Base-by-base conservation (phyloP, 2,888 invertebrate species). In the Sthenelais limicola region DNA sequence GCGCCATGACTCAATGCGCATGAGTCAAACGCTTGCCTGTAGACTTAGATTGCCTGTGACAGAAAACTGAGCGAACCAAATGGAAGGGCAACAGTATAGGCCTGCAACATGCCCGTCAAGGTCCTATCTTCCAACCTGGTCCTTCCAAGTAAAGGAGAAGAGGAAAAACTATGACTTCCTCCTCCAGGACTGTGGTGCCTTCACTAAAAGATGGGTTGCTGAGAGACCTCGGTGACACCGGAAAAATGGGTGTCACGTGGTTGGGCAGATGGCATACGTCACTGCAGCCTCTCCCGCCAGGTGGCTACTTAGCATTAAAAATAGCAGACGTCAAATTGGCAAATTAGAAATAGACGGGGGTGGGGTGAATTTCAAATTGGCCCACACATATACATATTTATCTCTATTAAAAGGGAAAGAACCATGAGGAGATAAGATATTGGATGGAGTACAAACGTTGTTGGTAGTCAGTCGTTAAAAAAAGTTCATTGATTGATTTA, bases 291-390 rank as follows among this genome's bases (percentile, higher is more conserved):
- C 15, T 15, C 15, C 48, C 48, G 67, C 47, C 67, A 67, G 67
- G 48, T 67, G 67, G 67, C 67, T 67, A 48, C 30, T 67, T 67
- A 67, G 67, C 67, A 67, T 67, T 67, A n/a, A n/a, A n/a, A n/a
- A n/a, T n/a, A n/a, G n/a, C n/a, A n/a, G n/a, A n/a, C n/a, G n/a
- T n/a, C n/a, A n/a, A n/a, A n/a, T n/a, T n/a, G n/a, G n/a, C n/a
- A n/a, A n/a, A n/a, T n/a, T n/a, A n/a, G n/a, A n/a, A n/a, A n/a
- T n/a, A n/a, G n/a, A n/a, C n/a, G n/a, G n/a, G n/a, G n/a, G n/a
- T n/a, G n/a, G n/a, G n/a, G n/a, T n/a, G n/a, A n/a, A n/a, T n/a
- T n/a, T n/a, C n/a, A n/a, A n/a, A n/a, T n/a, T n/a, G n/a, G n/a
- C n/a, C n/a, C n/a, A n/a, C n/a, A n/a, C n/a, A n/a, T n/a, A n/a